Evolutionary conservation across 1,140 invertebrate species (phyloP).

Genomic region (Drosophila pruinosa): DNA sequence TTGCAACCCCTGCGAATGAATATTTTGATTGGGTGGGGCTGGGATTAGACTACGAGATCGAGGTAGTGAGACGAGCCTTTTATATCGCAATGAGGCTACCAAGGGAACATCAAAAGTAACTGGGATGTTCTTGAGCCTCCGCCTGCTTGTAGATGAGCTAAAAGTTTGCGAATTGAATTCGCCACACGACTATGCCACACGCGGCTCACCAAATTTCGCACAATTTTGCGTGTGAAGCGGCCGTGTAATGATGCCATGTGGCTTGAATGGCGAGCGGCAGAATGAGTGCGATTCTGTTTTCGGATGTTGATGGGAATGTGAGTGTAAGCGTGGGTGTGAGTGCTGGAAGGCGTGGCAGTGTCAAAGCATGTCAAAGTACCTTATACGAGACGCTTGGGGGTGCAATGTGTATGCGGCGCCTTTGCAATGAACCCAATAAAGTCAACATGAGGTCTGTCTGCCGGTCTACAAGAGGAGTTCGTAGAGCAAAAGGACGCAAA

Average conservation of each 20-base stretch:
- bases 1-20: neutral
- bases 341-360: slow-evolving; percentile 41
- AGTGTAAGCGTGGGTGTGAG: neutral
- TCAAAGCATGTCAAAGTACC: slow-evolving; percentile 76
- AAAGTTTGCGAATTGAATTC: slow-evolving; percentile 82
- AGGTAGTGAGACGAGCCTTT: slow-evolving; percentile 7
- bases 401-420: slow-evolving; percentile 36
- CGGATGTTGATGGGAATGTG: neutral
- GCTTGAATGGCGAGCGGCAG: slow-evolving; percentile 7
- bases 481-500: neutral
- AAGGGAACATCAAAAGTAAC: slow-evolving; percentile 52
- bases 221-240: slow-evolving; percentile 79
- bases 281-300: neutral
- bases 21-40: neutral
- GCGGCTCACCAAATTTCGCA: slow-evolving; percentile 82
- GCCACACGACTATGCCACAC: slow-evolving; percentile 82
- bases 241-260: slow-evolving; percentile 76
- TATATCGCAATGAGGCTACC: slow-evolving; percentile 13
- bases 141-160: slow-evolving; percentile 16
- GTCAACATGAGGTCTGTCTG: slow-evolving; percentile 45
- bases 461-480: neutral
- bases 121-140: slow-evolving; percentile 1
- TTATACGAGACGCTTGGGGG: slow-evolving; percentile 20
- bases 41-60: neutral
- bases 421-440: slow-evolving; percentile 76